A percentile compares a stretch with the other conserved stretches of the same genome.
Conservation (phyloP, 2,113 vertebrate genomes). For the Bungarus multicinctus region DNA sequence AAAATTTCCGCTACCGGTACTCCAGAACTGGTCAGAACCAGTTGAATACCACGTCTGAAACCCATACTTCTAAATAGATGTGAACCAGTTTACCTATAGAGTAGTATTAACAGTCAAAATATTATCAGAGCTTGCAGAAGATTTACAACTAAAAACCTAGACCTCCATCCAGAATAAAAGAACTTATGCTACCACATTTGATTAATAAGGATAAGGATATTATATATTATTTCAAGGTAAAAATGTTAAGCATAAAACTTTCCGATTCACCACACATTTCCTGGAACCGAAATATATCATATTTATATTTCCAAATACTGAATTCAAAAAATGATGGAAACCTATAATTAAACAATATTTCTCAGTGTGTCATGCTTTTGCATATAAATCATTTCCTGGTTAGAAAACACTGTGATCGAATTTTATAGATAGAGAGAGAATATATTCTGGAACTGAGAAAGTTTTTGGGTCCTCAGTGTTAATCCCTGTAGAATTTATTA, state of each 20-base stretch:
- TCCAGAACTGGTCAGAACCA: too few relatives aligned
- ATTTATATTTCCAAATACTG: neutral
- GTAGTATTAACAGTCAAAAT: neutral
- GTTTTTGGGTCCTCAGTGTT: neutral
- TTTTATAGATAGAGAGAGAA: neutral
- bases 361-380: slow-evolving; percentile 56
- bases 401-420: neutral
- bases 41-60: too few relatives aligned
- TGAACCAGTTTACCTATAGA: neutral
- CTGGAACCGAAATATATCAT: slow-evolving; percentile 33
- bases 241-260: slow-evolving; percentile 62
- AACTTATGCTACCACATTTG: neutral
- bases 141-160: neutral
- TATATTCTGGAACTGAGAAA: neutral
- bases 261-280: slow-evolving; percentile 31
- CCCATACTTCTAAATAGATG: neutral
- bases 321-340: slow-evolving; percentile 47
- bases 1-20: too few relatives aligned
- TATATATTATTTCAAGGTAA: slow-evolving; percentile 49
- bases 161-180: neutral
- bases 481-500: neutral
- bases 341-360: slow-evolving; percentile 53
- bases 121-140: neutral
- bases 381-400: slow-evolving; percentile 10
- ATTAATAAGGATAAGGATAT: neutral